Evolutionary conservation across 1,140 invertebrate genomes (phyloP), one percentile per base, ranked within the genome.

Genomic region (Dendroctonus valens): DNA sequence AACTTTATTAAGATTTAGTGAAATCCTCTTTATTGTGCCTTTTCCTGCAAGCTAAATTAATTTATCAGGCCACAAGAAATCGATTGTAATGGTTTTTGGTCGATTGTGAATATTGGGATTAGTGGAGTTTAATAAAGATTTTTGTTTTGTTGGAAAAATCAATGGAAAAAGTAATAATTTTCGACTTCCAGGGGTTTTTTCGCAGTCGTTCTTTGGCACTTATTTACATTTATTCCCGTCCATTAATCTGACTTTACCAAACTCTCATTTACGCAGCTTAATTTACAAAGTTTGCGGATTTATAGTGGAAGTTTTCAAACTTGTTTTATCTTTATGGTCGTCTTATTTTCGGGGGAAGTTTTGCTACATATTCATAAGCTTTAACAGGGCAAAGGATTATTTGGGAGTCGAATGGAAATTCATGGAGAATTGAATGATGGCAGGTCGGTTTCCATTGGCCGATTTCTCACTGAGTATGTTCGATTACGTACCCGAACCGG

Each of bases 261-360:
- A 76, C 73, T 75, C 75, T 74, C 75, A 75, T 76, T 76, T 76
- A 74, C 73, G 74, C 74, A 72, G 75, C 75, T 75, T 76, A 76
- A 76, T 76, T 75, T 74, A 76, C 72, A 76, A 76, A 76, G 75
- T 76, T 76, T 1, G 70, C 70, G 74, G 74, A 76, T 76, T 76
- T 76, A 76, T 76, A 75, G 74, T 74, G 55, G 69, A 76, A 76
- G 75, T 76, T 76, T 68, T 46, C 58, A 60, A 74, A 76, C 70
- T 75, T 74, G 72, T 74, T 76, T 76, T 76, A 76, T 76, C 75
- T 76, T 75, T 75, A 76, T 73, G 72, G 73, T 66, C 60, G 70
- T 69, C 65, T 76, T 75, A 75, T 75, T 75, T 75, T 67, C 70
- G 67, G 70, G 71, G 71, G 73, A 71, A 75, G 65, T 73, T 75